phyloP scores from a whole-genome alignment of 2,113 vertebrate species.

The Columbina picui region DNA sequence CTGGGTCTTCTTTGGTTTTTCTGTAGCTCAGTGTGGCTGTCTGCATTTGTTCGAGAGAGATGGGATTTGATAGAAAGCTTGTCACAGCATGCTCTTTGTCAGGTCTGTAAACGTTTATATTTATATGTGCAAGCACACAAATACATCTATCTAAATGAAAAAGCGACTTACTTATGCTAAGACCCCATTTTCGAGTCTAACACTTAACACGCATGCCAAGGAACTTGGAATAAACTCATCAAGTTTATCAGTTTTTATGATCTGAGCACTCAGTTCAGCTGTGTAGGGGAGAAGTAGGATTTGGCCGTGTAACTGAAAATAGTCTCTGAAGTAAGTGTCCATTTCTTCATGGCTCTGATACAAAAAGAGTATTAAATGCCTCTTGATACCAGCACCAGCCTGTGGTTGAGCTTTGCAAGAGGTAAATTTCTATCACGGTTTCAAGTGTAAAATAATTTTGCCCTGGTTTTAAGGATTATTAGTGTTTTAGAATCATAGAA shows the following conservation, averaged over 20 bases:
- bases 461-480: not conserved
- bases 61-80: conserved; percentile 22
- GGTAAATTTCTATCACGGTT: not conserved
- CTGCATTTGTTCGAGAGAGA: conserved; percentile 15
- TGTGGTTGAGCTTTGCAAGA: not conserved
- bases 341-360: not conserved
- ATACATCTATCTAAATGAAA: not conserved
- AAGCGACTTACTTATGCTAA: not conserved
- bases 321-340: not conserved
- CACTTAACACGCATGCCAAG: not conserved
- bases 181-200: not conserved
- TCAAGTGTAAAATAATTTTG: not conserved
- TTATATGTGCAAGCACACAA: not conserved
- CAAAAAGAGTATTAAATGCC: not conserved
- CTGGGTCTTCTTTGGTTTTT: conserved; percentile 16
- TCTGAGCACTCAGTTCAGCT: not conserved
- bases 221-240: not conserved
- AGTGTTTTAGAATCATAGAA: no score
- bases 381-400: not conserved
- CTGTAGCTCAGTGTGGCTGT: not conserved
- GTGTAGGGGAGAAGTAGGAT: not conserved
- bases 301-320: not conserved
- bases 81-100: conserved; percentile 2
- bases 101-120: not conserved
- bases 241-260: not conserved